Conservation (phyloP, 2,888 invertebrate genomes). For the Epirrhoe tristata region DNA sequence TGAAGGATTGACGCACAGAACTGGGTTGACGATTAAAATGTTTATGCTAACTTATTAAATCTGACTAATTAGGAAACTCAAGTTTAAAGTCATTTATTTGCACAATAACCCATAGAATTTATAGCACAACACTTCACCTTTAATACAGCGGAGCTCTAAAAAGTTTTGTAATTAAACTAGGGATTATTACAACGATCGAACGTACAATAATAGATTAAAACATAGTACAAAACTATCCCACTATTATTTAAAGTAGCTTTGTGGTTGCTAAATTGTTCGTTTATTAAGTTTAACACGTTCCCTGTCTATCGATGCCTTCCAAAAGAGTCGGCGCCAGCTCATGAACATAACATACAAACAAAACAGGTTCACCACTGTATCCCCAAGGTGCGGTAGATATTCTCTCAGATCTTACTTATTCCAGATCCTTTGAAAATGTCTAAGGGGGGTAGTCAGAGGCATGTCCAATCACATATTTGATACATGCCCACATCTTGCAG, state of each 20-base stretch:
- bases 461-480: too few relatives aligned
- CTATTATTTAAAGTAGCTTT: conserved; percentile 4
- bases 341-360: too few relatives aligned
- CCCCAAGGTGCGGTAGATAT: too few relatives aligned
- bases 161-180: conserved; percentile 12
- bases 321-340: too few relatives aligned
- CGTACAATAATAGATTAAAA: conserved; percentile 1
- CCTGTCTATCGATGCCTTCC: too few relatives aligned
- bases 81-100: conserved; percentile 1
- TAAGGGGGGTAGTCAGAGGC: too few relatives aligned
- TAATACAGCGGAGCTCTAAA: not conserved
- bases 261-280: not conserved
- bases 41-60: not conserved
- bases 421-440: too few relatives aligned
- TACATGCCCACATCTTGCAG: too few relatives aligned
- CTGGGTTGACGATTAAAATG: too few relatives aligned
- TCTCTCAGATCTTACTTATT: too few relatives aligned
- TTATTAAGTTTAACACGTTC: not conserved
- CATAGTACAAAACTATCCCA: not conserved
- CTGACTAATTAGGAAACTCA: not conserved
- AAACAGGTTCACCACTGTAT: too few relatives aligned
- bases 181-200: not conserved
- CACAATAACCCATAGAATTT: not conserved
- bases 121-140: not conserved
- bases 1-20: too few relatives aligned